A percentile compares a stretch with the other conserved stretches of the same genome.
These are phyloP conservation scores for Athalia rosae DNA, from an alignment of 2,888 invertebrate species.

Conservation along the genomic window DNA sequence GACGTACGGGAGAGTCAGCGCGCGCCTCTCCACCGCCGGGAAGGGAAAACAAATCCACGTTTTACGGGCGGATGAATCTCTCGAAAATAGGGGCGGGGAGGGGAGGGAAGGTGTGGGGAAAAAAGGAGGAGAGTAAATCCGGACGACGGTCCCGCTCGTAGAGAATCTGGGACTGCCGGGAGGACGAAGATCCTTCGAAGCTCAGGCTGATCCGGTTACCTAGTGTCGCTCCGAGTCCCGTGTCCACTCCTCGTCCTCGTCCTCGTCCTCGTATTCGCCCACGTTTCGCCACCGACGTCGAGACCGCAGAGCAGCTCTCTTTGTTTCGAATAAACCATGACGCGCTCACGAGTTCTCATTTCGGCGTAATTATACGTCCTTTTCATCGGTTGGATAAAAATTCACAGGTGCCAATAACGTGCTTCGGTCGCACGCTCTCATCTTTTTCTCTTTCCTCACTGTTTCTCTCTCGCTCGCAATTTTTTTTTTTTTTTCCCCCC, in stretches of 20 bases:
- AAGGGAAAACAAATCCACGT: slow-evolving; percentile 30
- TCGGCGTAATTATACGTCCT: not conserved
- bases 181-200: slow-evolving; percentile 31
- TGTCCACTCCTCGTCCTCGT: not conserved
- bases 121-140: slow-evolving; percentile 14
- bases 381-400: too few relatives aligned
- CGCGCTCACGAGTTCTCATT: slow-evolving; percentile 14
- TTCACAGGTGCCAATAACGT: too few relatives aligned
- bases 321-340: slow-evolving; percentile 25
- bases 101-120: not conserved
- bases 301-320: not conserved
- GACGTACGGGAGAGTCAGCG: not conserved
- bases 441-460: too few relatives aligned
- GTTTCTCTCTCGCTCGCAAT: not conserved
- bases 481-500: too few relatives aligned
- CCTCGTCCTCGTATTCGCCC: not conserved
- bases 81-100: too few relatives aligned
- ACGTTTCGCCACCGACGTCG: not conserved
- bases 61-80: slow-evolving; percentile 23
- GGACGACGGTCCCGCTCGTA: slow-evolving; percentile 22
- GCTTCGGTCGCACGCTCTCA: too few relatives aligned
- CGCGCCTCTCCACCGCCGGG: not conserved
- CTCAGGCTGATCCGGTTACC: slow-evolving; percentile 39
- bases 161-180: slow-evolving; percentile 5
- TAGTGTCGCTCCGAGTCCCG: slow-evolving; percentile 23